phyloP scores from a whole-genome alignment of 53 echinoderm and acorn worm genomes.

The Paracentrotus lividus region DNA sequence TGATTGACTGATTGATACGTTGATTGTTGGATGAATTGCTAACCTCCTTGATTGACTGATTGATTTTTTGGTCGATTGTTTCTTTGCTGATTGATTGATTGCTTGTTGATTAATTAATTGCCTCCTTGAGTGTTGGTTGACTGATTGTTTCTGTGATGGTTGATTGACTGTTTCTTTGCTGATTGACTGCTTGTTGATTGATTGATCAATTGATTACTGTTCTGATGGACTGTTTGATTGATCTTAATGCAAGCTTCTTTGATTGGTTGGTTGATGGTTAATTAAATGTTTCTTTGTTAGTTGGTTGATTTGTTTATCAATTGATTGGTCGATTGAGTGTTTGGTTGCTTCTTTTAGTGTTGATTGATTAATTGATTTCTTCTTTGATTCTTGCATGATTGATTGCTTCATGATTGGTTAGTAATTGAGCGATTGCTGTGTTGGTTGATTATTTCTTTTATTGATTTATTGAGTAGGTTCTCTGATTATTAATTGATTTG shows the following conservation, averaged over 20 bases:
- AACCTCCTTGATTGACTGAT: neutral
- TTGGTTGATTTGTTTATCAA: neutral
- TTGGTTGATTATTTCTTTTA: neutral
- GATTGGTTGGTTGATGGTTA: neutral
- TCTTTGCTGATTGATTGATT: neutral
- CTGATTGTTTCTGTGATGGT: too few species aligned
- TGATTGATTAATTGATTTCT: neutral
- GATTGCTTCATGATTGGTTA: neutral
- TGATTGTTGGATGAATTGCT: neutral
- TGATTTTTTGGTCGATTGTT: neutral
- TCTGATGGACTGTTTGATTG: neutral
- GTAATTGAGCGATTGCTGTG: neutral
- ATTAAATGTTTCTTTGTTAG: neutral
- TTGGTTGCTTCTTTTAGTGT: neutral
- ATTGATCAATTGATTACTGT: neutral
- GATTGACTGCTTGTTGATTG: neutral
- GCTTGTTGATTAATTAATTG: neutral
- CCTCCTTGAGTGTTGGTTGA: neutral
- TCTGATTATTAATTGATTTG: neutral
- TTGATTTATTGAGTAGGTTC: too few species aligned
- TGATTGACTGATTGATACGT: neutral
- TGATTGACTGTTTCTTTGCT: neutral
- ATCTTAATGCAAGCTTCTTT: too few species aligned
- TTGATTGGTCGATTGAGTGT: neutral
- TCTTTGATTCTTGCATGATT: neutral